Percentiles rank a stretch among this genome's conserved stretches.
Evolutionary conservation across 2,888 invertebrate genomes (phyloP).

Genomic region (Dryomyza anilis): DNA sequence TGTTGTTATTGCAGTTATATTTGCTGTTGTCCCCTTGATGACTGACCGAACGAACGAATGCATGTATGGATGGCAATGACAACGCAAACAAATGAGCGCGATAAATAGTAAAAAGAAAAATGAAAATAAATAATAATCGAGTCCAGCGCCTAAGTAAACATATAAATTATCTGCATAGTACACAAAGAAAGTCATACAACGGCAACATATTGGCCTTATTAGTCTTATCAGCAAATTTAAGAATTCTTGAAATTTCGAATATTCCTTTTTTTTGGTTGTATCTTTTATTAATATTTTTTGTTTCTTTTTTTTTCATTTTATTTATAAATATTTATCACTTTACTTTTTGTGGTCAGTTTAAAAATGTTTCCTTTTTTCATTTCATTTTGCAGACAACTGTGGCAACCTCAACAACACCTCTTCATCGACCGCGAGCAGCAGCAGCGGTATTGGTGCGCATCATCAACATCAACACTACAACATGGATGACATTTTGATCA

Average conservation of each 20-base stretch:
- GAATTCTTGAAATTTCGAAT: neutral
- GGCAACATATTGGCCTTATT: too few species aligned
- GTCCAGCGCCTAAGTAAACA: slow-evolving; percentile 54
- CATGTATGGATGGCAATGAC: too few species aligned
- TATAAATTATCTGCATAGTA: slow-evolving; percentile 44
- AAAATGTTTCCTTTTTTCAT: too few species aligned
- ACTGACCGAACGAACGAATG: too few species aligned
- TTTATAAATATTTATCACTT: too few species aligned
- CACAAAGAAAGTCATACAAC: too few species aligned
- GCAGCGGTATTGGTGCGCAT: slow-evolving; percentile 14
- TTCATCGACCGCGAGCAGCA: slow-evolving; percentile 41
- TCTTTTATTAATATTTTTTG: slow-evolving; percentile 21
- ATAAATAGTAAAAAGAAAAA: too few species aligned
- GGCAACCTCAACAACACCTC: slow-evolving; percentile 56
- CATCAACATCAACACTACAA: slow-evolving; percentile 56
- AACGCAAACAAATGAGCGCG: slow-evolving; percentile 40
- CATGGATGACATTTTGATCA: slow-evolving; percentile 82
- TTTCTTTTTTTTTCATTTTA: slow-evolving; percentile 5
- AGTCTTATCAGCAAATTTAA: too few species aligned
- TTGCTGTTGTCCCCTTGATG: neutral
- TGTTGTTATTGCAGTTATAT: slow-evolving; percentile 9
- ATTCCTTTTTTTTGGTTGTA: neutral
- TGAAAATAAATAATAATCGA: too few species aligned
- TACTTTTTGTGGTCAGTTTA: too few species aligned
- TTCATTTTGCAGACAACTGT: slow-evolving; percentile 59